A percentile compares a stretch with the other conserved stretches of the same genome.
Evolutionary conservation across 2,888 invertebrate genomes (phyloP).

Genomic region (Minunthozetes semirufus): DNA sequence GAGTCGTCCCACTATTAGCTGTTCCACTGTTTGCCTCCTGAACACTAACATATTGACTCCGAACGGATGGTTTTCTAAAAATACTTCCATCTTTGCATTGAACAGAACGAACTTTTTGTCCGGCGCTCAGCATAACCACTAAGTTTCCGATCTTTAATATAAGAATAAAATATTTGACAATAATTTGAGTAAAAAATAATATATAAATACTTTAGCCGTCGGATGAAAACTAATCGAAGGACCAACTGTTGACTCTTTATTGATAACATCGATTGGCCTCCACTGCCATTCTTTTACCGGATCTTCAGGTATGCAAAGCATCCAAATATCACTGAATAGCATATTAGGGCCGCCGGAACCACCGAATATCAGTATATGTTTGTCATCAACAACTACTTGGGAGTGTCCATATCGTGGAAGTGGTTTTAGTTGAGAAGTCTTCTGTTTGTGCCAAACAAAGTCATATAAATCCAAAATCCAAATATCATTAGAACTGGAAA

Average conservation of each 20-base stretch:
- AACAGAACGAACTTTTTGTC: constrained; percentile 43
- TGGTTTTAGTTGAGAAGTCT: constrained; percentile 51
- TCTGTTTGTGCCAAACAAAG: constrained; percentile 68
- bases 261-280: constrained; percentile 63
- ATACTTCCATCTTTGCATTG: constrained; percentile 16
- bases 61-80: background rate
- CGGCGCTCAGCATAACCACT: constrained; percentile 48
- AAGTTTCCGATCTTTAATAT: constrained; percentile 47
- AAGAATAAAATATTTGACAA: constrained; percentile 30
- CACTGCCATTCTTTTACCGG: constrained; percentile 47
- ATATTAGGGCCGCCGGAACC: constrained; percentile 53
- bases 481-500: constrained; percentile 62
- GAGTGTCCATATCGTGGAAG: constrained; percentile 86
- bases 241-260: constrained; percentile 61
- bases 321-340: constrained; percentile 83
- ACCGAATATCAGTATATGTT: constrained; percentile 54
- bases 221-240: constrained; percentile 91
- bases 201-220: constrained; percentile 71
- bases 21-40: background rate
- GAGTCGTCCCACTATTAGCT: background rate
- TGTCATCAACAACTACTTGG: constrained; percentile 55
- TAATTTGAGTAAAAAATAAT: too few relatives aligned
- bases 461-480: constrained; percentile 77
- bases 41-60: background rate
- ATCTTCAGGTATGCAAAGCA: constrained; percentile 69